phyloP scores from a whole-genome alignment of 2,888 invertebrate species.

The Hypsopygia costalis region DNA sequence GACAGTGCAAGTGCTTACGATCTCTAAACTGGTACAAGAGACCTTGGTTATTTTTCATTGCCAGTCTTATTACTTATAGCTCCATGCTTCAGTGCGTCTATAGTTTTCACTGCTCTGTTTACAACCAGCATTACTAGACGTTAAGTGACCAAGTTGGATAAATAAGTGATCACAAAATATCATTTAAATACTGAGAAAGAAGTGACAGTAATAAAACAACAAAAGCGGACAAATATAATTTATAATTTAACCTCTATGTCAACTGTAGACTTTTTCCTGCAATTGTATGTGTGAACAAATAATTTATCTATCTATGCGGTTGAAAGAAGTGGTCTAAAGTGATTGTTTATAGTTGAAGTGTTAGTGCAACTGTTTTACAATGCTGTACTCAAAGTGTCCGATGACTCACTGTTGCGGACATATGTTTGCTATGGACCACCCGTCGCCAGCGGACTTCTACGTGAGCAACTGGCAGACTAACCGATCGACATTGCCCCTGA shows the following conservation, averaged over 20 bases:
- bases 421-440: constrained; percentile 43
- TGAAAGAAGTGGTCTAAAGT: constrained; percentile 24
- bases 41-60: not conserved
- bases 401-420: constrained; percentile 39
- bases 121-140: constrained; percentile 26
- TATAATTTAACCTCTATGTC: too few species aligned
- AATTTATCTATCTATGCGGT: too few species aligned
- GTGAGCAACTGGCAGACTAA: constrained; percentile 58
- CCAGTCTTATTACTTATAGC: constrained; percentile 11
- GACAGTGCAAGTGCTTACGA: too few species aligned
- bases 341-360: constrained; percentile 20
- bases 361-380: constrained; percentile 20
- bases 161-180: not conserved
- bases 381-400: constrained; percentile 33
- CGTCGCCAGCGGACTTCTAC: constrained; percentile 52
- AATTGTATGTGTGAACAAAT: too few species aligned
- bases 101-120: constrained; percentile 41
- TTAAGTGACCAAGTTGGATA: too few species aligned
- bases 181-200: not conserved
- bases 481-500: constrained; percentile 44
- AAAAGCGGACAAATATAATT: constrained; percentile 20
- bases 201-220: constrained; percentile 2
- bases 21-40: not conserved
- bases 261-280: too few species aligned
- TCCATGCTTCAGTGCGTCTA: constrained; percentile 2